A percentile compares a stretch with the other conserved stretches of the same genome.
phyloP scores from a whole-genome alignment of 2,888 invertebrate species.

The Merodon equestris region DNA sequence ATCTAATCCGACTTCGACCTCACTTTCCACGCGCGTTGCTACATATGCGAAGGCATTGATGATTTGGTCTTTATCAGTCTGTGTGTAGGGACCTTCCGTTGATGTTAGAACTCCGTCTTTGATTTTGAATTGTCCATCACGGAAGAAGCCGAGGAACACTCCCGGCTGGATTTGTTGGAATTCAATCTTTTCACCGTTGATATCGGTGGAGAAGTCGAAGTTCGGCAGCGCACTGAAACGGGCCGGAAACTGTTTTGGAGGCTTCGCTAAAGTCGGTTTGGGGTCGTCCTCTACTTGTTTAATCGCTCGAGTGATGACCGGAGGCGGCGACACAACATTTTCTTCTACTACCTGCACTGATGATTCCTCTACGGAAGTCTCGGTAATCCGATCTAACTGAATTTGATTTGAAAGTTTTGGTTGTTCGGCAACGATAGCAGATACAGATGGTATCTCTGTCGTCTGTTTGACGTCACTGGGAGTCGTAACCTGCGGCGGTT shows the following conservation, averaged over 20 bases:
- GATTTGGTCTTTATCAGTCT: neutral
- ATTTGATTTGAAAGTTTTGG: slow-evolving; percentile 24
- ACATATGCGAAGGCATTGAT: neutral
- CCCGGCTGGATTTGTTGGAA: neutral
- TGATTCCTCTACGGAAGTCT: slow-evolving; percentile 12
- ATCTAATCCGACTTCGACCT: neutral
- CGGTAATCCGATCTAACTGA: slow-evolving; percentile 18
- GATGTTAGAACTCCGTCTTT: neutral
- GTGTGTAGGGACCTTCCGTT: neutral
- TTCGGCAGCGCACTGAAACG: neutral
- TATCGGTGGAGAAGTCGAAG: neutral
- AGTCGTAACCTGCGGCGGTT: too few species aligned
- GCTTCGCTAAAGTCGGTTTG: neutral
- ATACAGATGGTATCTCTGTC: slow-evolving; percentile 9
- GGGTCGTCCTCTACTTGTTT: neutral
- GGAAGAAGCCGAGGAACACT: neutral
- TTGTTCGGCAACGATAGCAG: slow-evolving; percentile 32
- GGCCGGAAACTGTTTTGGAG: neutral
- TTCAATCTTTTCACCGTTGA: neutral
- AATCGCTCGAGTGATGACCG: neutral
- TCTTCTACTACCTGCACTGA: neutral
- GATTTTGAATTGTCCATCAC: slow-evolving; percentile 12
- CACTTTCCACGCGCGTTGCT: slow-evolving; percentile 4
- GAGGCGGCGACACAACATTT: neutral
- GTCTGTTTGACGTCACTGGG: too few species aligned